Percentiles rank a stretch among this genome's conserved stretches.
These are phyloP conservation scores for Grantiella picta DNA, from an alignment of 2,113 vertebrate species.

Conservation along the genomic window DNA sequence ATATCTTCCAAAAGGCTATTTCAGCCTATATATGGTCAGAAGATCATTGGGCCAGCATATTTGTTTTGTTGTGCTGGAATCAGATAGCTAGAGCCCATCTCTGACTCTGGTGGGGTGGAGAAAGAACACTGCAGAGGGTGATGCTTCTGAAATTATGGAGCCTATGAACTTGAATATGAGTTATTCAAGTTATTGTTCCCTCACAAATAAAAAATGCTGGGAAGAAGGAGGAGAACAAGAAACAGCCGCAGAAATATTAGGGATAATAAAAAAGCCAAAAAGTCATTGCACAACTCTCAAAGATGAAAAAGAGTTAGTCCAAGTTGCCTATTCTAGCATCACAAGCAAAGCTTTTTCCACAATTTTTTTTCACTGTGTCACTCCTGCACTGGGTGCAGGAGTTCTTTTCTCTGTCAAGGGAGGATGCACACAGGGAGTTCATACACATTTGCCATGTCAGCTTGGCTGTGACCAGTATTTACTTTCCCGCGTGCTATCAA, in stretches of 20 bases:
- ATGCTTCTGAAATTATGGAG: constrained; percentile 6
- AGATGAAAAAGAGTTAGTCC: neutral
- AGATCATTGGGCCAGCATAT: constrained; percentile 22
- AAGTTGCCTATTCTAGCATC: neutral
- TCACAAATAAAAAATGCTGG: neutral
- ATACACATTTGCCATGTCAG: neutral
- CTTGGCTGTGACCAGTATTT: neutral
- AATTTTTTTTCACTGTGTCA: neutral
- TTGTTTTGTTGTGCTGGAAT: constrained; percentile 64
- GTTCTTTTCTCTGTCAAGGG: neutral
- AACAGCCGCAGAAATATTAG: neutral
- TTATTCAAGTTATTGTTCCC: neutral
- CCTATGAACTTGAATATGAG: neutral
- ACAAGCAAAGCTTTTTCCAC: neutral
- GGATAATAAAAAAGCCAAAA: neutral
- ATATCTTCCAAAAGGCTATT: constrained; percentile 49
- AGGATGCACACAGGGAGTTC: neutral
- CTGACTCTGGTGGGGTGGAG: neutral
- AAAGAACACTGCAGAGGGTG: neutral
- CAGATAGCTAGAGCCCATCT: constrained; percentile 45
- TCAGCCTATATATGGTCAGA: constrained; percentile 68
- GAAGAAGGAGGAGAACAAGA: neutral
- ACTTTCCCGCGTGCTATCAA: neutral
- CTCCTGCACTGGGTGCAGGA: neutral
- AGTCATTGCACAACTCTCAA: neutral